Conservation (phyloP, 2,113 vertebrate species). For the Aleadryas rufinucha region DNA sequence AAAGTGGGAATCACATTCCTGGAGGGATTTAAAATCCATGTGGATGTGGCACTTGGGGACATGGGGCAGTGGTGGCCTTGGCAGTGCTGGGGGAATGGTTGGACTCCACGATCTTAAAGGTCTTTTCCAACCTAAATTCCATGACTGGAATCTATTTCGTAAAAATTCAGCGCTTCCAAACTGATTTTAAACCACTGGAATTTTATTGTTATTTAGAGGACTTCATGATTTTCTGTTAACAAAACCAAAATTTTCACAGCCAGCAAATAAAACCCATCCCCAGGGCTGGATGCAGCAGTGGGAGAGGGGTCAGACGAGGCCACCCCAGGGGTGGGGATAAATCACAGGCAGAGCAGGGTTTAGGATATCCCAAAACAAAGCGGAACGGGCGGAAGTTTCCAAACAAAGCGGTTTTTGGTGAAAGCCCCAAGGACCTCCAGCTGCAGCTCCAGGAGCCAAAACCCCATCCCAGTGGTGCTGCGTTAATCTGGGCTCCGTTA, state of each 20-base stretch:
- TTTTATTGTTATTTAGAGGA: background rate
- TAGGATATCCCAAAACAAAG: background rate
- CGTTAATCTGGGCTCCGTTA: background rate
- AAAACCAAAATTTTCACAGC: background rate
- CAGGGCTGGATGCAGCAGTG: background rate
- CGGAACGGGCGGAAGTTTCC: background rate
- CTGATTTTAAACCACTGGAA: accelerated
- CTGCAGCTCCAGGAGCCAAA: background rate
- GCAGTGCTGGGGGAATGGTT: background rate
- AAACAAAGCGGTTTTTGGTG: accelerated
- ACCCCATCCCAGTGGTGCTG: background rate
- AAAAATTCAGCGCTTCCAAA: background rate
- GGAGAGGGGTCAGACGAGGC: background rate
- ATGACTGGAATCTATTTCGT: accelerated
- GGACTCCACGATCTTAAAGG: background rate
- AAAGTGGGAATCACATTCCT: background rate
- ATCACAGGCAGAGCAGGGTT: accelerated
- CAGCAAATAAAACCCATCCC: background rate
- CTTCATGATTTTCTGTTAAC: background rate
- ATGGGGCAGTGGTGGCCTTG: background rate
- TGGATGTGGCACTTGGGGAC: background rate
- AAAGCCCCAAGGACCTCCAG: background rate
- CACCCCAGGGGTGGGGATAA: background rate
- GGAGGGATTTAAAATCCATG: background rate
- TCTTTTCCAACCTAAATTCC: background rate